Conservation (phyloP, 2,113 vertebrate species). For the Daboia siamensis region DNA sequence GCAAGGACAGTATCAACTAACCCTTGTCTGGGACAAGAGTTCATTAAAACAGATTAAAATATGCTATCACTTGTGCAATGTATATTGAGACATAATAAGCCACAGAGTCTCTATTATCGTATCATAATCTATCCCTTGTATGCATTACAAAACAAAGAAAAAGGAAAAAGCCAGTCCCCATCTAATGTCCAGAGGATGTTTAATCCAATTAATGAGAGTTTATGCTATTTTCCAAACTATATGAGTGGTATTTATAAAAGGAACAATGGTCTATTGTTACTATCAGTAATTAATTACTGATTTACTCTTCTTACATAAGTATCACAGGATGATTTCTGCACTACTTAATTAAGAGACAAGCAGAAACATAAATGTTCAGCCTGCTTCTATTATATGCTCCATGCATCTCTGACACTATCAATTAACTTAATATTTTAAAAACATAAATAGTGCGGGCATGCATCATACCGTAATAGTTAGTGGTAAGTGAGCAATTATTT, state of each 20-base stretch:
- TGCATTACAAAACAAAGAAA: background rate
- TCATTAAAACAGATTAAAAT: background rate
- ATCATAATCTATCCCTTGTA: constrained; percentile 22
- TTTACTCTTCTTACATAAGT: constrained; percentile 30
- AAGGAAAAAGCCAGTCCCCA: constrained; percentile 7
- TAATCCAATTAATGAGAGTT: constrained; percentile 27
- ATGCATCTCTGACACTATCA: constrained; percentile 30
- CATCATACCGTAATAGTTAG: background rate
- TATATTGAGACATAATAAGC: background rate
- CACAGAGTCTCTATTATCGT: background rate
- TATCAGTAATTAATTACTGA: constrained; percentile 35
- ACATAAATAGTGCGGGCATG: background rate
- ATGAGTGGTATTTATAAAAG: background rate
- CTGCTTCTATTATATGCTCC: background rate
- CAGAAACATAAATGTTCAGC: constrained; percentile 36
- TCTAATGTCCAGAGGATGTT: constrained; percentile 25
- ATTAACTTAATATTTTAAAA: constrained; percentile 39
- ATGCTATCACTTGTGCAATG: background rate
- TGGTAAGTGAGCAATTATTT: accelerated
- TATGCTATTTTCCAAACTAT: constrained; percentile 29
- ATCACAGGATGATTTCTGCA: background rate
- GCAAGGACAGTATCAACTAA: background rate
- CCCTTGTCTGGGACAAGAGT: constrained; percentile 26
- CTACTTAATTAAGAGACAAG: background rate
- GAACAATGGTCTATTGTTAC: constrained; percentile 15